These are phyloP conservation scores for Apodemia mormo DNA, from an alignment of 2,888 invertebrate species.

Conservation along the genomic window DNA sequence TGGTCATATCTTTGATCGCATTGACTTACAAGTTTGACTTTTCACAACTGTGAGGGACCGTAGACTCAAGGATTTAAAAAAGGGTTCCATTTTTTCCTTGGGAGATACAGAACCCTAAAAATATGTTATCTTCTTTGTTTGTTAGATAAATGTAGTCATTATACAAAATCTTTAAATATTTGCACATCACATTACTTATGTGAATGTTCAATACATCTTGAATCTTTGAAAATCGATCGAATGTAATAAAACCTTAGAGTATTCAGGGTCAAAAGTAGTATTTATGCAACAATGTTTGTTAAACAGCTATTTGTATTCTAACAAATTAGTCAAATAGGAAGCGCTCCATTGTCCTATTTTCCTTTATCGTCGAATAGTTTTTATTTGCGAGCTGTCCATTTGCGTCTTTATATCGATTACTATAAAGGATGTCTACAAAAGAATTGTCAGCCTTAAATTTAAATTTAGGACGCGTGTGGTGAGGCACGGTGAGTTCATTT, in stretches of 20 bases:
- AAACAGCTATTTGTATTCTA: conserved; percentile 33
- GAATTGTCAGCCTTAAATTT: not conserved
- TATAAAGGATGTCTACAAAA: not conserved
- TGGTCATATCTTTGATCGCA: too few species aligned
- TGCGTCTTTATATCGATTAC: not conserved
- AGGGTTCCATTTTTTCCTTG: too few species aligned
- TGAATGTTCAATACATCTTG: not conserved
- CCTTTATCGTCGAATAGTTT: not conserved
- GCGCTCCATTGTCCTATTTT: conserved; percentile 11
- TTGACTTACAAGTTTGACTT: too few species aligned
- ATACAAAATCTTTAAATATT: too few species aligned
- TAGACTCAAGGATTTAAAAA: too few species aligned
- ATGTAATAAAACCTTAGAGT: not conserved
- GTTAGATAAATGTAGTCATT: too few species aligned
- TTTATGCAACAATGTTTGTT: conserved; percentile 16
- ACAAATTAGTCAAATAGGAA: conserved; percentile 12
- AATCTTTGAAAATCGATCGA: not conserved
- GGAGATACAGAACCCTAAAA: too few species aligned
- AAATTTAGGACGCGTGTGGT: not conserved
- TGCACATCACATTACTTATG: too few species aligned
- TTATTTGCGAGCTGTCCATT: not conserved
- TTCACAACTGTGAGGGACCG: too few species aligned
- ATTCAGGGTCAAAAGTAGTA: not conserved
- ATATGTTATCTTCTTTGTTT: too few species aligned
- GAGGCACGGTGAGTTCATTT: not conserved